These are phyloP conservation scores for Idaea straminata DNA, from an alignment of 2,888 invertebrate species.

Conservation along the genomic window DNA sequence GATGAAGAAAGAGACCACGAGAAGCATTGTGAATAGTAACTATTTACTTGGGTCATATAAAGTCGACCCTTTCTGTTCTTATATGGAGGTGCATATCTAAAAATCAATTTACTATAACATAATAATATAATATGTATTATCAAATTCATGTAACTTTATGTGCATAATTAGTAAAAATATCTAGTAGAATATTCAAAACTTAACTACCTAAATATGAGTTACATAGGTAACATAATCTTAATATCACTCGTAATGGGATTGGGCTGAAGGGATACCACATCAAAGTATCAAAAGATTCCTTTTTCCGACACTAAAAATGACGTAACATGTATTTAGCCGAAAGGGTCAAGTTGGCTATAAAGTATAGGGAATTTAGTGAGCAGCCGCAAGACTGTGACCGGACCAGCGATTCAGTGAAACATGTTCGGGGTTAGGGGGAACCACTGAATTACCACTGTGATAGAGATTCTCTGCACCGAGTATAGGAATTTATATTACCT, in stretches of 20 bases:
- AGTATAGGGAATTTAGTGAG: slow-evolving; percentile 46
- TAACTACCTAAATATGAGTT: no score
- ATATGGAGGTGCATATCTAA: background rate
- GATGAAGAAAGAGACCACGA: slow-evolving; percentile 63
- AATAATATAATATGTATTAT: no score
- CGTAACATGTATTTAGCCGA: slow-evolving; percentile 42
- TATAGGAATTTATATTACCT: slow-evolving; percentile 44
- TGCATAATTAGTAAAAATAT: no score
- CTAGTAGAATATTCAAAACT: no score
- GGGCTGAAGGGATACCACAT: slow-evolving; percentile 2
- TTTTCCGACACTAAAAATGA: slow-evolving; percentile 37
- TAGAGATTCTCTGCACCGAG: slow-evolving; percentile 44
- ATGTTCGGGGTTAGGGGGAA: slow-evolving; percentile 47
- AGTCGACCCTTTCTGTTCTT: slow-evolving; percentile 34
- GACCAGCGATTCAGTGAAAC: slow-evolving; percentile 52
- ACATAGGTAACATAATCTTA: background rate
- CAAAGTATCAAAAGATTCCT: slow-evolving; percentile 21
- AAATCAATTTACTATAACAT: no score
- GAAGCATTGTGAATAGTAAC: slow-evolving; percentile 58
- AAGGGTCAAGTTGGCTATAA: slow-evolving; percentile 44
- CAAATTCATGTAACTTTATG: no score
- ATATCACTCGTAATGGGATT: background rate
- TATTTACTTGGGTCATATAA: slow-evolving; percentile 53
- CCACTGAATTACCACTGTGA: slow-evolving; percentile 55
- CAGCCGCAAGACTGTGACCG: slow-evolving; percentile 43